Evolutionary conservation across 2,797 vertebrate species (phyloP).

Genomic region (Cirrhinus molitorella): DNA sequence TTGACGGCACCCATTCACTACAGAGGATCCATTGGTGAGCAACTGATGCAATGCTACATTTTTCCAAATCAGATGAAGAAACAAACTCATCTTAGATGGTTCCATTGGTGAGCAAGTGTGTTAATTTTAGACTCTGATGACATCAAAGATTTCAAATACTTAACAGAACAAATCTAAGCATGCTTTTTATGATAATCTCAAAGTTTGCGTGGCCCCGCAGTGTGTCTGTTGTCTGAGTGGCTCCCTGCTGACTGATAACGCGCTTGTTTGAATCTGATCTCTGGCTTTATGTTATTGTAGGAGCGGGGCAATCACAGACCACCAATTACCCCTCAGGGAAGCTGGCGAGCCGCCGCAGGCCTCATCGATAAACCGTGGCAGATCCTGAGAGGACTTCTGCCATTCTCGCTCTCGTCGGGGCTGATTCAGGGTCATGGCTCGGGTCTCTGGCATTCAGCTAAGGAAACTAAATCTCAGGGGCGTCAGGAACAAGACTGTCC

Average conservation of each 20-base stretch:
- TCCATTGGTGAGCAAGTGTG: not conserved
- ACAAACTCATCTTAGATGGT: no score
- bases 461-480: slow-evolving; percentile 61
- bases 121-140: not conserved
- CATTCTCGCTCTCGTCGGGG: slow-evolving; percentile 48
- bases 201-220: not conserved
- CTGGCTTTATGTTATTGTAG: slow-evolving; percentile 25
- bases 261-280: slow-evolving; percentile 45
- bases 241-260: slow-evolving; percentile 22
- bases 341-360: slow-evolving; percentile 39
- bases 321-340: slow-evolving; percentile 54
- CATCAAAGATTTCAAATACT: not conserved
- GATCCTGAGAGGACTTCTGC: slow-evolving; percentile 49
- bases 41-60: no score
- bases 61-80: no score
- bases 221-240: not conserved
- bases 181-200: not conserved
- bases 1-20: no score
- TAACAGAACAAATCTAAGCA: not conserved
- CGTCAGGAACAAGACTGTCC: slow-evolving; percentile 48
- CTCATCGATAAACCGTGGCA: slow-evolving; percentile 55
- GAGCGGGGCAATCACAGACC: slow-evolving; percentile 47
- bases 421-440: slow-evolving; percentile 63
- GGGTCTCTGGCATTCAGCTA: slow-evolving; percentile 62
- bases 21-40: no score